Percentiles rank a stretch among this genome's conserved stretches.
Evolutionary conservation across 2,113 vertebrate species (phyloP).

Genomic region (Poeciliopsis occidentalis): DNA sequence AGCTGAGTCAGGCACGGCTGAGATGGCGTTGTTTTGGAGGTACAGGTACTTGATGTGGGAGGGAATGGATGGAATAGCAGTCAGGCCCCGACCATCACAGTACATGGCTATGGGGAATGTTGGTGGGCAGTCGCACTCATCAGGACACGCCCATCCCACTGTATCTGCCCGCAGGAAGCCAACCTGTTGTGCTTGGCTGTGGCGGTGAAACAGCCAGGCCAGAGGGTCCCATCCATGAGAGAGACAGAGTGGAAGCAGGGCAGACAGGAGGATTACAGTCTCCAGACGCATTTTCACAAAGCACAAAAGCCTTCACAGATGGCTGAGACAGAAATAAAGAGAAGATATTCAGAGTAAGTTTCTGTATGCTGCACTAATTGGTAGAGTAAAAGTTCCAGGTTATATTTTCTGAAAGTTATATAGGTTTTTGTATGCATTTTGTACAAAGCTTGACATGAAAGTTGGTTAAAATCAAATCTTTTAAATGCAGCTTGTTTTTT

Average conservation of each 20-base stretch:
- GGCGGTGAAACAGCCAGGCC: constrained; percentile 83
- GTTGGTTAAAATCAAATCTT: not conserved
- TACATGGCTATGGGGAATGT: constrained; percentile 93
- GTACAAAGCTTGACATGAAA: not conserved
- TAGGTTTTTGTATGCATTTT: not conserved
- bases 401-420: constrained; percentile 13
- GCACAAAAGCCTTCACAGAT: constrained; percentile 17
- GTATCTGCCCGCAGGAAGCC: constrained; percentile 59
- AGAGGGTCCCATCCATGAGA: constrained; percentile 83
- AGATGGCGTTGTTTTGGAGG: constrained; percentile 92
- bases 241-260: constrained; percentile 76
- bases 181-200: constrained; percentile 62
- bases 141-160: constrained; percentile 83
- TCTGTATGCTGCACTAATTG: not conserved
- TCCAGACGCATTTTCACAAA: constrained; percentile 73
- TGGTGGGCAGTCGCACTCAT: constrained; percentile 92
- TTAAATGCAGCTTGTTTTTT: not conserved
- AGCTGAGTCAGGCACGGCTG: constrained; percentile 84
- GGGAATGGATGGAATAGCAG: constrained; percentile 87
- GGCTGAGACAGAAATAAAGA: constrained; percentile 27
- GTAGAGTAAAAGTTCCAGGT: not conserved
- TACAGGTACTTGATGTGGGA: constrained; percentile 93
- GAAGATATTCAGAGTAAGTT: not conserved
- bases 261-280: constrained; percentile 62
- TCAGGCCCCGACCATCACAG: constrained; percentile 89